A percentile compares a stretch with the other conserved stretches of the same genome.
phyloP scores from a whole-genome alignment of 1,140 invertebrate genomes.

The Pogonus chalceus region DNA sequence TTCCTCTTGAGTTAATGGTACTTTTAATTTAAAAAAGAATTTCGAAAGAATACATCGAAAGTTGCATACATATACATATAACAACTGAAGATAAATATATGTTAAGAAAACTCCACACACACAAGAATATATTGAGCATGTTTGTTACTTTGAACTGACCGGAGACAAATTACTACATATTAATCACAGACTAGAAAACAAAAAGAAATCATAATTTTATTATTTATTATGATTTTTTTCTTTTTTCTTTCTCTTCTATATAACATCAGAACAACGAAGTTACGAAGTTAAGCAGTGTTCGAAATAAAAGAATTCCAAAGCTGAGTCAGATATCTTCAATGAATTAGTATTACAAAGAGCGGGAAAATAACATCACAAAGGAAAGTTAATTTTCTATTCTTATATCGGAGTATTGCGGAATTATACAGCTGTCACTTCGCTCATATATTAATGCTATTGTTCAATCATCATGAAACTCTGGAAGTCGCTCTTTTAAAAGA shows the following conservation, averaged over 20 bases:
- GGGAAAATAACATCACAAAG: not conserved
- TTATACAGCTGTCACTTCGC: slow-evolving; percentile 4
- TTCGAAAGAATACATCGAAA: not conserved
- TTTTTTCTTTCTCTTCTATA: too few relatives aligned
- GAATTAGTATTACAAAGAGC: not conserved
- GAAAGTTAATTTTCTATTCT: slow-evolving; percentile 6
- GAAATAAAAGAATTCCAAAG: not conserved
- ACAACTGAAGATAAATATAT: too few relatives aligned
- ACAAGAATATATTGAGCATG: not conserved
- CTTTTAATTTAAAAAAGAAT: slow-evolving; percentile 3
- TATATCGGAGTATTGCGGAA: not conserved
- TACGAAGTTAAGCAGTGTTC: too few relatives aligned
- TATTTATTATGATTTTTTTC: not conserved
- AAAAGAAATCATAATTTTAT: slow-evolving; percentile 2
- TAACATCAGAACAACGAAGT: not conserved
- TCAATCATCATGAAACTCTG: too few relatives aligned
- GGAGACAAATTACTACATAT: not conserved
- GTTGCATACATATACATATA: not conserved
- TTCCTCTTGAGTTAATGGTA: not conserved
- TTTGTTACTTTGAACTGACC: not conserved
- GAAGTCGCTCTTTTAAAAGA: too few relatives aligned
- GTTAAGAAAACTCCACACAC: too few relatives aligned
- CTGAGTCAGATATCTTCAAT: not conserved
- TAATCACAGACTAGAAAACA: not conserved
- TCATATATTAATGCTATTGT: slow-evolving; percentile 5